Base-by-base conservation (phyloP, 2,888 invertebrate genomes). In the Pseudococcus viburni region DNA sequence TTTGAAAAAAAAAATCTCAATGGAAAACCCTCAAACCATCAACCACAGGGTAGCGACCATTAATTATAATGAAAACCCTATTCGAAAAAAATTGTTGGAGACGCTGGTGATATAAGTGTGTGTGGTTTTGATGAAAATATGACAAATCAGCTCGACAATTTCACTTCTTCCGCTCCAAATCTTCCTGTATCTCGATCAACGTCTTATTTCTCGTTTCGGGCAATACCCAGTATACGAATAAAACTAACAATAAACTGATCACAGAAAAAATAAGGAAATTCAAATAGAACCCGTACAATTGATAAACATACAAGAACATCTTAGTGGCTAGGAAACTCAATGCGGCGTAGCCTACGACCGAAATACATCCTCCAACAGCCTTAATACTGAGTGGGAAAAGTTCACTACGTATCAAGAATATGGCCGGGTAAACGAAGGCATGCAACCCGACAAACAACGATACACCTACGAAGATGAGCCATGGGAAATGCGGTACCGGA, bases 391-490 rank as follows among this genome's bases (percentile, higher is more conserved):
- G 64, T n/a, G 86, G 86, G 8, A 88, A 83, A 1, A 88, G n/a
- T 83, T 88, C 88, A n/a, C 51, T 46, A 15, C 83, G 80, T 19
- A 88, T 33, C 4, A 59, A 22, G 42, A 77, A 88, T 6, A 26
- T 83, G 33, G 59, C 88, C 42, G 88, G 88, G 64, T 55, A 55
- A 9, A 86, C 64, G 64, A 64, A 64, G 0, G 86, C 55, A 68
- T 33, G 64, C n/a, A 86, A 8, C 7, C 51, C 64, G 26, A 33
- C 15, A 19, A 55, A 88, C 7, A 59, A 11, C 48, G 55, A 33
- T 3, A 83, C 48, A 17, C 80, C 48, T n/a, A 55, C 39, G 84
- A 88, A 88, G 48, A 88, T 88, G 15, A 88, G 59, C 88, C 88
- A 88, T n/a, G 88, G 80, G 11, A 83, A 88, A 9, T 64, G 39